Evolutionary conservation across 2,888 invertebrate species (phyloP).

Genomic region (Nesidiocoris tenuis): DNA sequence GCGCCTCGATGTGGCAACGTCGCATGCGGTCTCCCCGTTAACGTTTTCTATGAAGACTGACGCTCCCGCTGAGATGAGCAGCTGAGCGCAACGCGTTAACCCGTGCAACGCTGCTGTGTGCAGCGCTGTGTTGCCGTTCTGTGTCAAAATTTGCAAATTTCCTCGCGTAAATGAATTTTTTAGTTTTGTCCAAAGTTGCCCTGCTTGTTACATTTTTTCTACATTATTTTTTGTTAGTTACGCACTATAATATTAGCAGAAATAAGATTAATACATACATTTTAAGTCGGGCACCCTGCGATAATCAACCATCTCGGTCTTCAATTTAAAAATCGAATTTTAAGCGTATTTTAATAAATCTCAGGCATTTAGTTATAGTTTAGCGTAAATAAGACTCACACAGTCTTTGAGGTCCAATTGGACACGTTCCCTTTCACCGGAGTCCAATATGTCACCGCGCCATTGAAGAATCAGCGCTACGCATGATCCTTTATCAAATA

Average conservation of each 20-base stretch:
- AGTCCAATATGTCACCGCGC: conserved; percentile 60
- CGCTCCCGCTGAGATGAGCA: conserved; percentile 62
- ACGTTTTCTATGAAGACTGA: conserved; percentile 65
- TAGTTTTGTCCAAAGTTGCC: no score
- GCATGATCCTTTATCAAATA: conserved; percentile 61
- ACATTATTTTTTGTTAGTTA: no score
- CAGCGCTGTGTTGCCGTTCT: conserved; percentile 64
- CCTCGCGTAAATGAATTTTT: no score
- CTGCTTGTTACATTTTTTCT: no score
- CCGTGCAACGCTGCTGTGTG: conserved; percentile 66
- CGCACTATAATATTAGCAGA: no score
- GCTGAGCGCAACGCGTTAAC: conserved; percentile 63
- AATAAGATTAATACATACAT: no score
- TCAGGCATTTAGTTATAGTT: no score
- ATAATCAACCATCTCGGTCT: no score
- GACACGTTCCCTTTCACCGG: conserved; percentile 61
- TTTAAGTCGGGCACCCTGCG: no score
- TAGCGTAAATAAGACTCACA: conserved; percentile 53
- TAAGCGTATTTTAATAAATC: no score
- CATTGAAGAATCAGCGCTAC: conserved; percentile 64
- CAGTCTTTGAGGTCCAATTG: conserved; percentile 63
- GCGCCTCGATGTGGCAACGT: conserved; percentile 62
- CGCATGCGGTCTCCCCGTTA: conserved; percentile 65
- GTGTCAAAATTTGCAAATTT: no score
- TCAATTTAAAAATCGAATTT: no score